Conservation (phyloP, 2,888 invertebrate genomes). For the Lymantria monacha region DNA sequence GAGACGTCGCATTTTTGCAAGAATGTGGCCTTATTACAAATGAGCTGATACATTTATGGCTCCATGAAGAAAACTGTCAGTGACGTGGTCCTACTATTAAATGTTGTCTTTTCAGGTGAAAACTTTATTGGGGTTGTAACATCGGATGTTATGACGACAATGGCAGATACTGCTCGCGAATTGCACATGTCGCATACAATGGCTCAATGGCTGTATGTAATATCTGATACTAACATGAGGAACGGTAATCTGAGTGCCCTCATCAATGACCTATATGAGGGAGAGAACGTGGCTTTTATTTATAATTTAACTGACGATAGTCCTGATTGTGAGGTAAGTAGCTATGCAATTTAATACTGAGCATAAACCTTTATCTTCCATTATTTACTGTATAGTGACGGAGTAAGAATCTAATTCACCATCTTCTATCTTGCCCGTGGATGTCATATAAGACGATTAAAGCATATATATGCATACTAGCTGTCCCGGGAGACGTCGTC, state of each 20-base stretch:
- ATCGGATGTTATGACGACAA: conserved; percentile 81
- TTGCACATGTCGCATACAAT: conserved; percentile 86
- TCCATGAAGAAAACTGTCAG: too few species aligned
- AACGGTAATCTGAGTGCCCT: conserved; percentile 79
- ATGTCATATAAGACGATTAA: too few species aligned
- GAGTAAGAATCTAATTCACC: too few species aligned
- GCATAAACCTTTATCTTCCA: background rate
- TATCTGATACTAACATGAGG: conserved; percentile 82
- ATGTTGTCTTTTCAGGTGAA: conserved; percentile 54
- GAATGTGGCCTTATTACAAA: too few species aligned
- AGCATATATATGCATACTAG: too few species aligned
- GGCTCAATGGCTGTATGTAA: conserved; percentile 92
- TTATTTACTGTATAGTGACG: too few species aligned
- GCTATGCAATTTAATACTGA: background rate
- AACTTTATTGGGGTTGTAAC: conserved; percentile 85
- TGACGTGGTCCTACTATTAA: too few species aligned
- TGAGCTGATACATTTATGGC: too few species aligned
- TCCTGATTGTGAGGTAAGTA: conserved; percentile 78
- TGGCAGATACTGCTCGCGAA: conserved; percentile 86
- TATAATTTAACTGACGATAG: conserved; percentile 84
- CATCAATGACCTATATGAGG: conserved; percentile 85
- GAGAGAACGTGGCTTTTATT: conserved; percentile 90
- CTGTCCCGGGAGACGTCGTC: too few species aligned
- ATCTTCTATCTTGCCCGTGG: too few species aligned
- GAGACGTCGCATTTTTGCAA: too few species aligned